Evolutionary conservation across 2,113 vertebrate genomes (phyloP), one percentile per base, ranked within the genome.

Genomic region (Hemichromis elongatus): DNA sequence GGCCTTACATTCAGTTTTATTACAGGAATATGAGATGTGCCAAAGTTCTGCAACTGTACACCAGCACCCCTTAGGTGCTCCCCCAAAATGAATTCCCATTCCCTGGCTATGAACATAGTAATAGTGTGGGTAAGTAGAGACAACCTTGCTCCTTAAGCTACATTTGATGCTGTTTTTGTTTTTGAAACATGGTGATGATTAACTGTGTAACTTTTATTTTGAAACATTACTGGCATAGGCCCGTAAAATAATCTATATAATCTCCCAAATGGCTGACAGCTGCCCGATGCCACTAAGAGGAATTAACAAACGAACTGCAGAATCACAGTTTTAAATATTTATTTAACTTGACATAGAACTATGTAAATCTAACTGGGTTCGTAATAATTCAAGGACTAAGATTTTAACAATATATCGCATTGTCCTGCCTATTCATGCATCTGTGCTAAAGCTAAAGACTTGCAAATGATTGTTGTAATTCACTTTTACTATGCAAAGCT

Each of bases 1-100:
- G 73, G 57, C 59, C 85, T 89, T 86, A 85, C 88, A 88, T 90
- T 86, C 52, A 77, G 37, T 87, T 93, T 94, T 88, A 93, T 81
- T 87, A 84, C 70, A 88, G 90, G 66, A 92, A 89, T 85, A 90
- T 54, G 83, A 93, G 85, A 81, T 82, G 90, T 63, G 86, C 40
- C 73, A 86, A 21, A 88, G 82, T 52, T 24, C 63, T 93, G 87
- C 87, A 94, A 93, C 90, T 24, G 45, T 91, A 95, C 90, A 92
- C 91, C 91, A 92, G 86, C 63, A 14, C 18, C 89, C 80, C 66
- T 91, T 93, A 86, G 24, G 26, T 82, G 86, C 92, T 93, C 87
- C 92, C 91, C 88, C 92, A 92, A 94, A 84, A 59, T 66, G 13
- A 87, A 79, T 84, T 81, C 87, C 82, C 80, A 86, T 63, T 83